A percentile compares a stretch with the other conserved stretches of the same genome.
phyloP scores from a whole-genome alignment of 1,140 invertebrate genomes.

The Leguminivora glycinivorella region DNA sequence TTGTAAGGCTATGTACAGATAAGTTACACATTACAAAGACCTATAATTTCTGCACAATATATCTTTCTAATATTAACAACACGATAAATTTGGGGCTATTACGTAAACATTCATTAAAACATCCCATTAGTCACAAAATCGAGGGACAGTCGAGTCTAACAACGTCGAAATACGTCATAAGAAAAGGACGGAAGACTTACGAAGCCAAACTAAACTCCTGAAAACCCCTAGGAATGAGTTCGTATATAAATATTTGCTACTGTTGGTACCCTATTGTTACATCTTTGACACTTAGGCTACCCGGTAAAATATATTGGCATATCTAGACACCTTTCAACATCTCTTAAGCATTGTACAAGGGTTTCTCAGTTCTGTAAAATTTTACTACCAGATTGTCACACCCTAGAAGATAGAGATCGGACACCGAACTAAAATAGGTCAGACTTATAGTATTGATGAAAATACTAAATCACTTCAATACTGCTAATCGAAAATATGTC shows the following conservation, averaged over 20 bases:
- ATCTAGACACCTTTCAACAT: conserved; percentile 49
- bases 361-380: conserved; percentile 53
- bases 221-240: conserved; percentile 51
- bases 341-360: conserved; percentile 44
- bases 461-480: conserved; percentile 64
- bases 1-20: conserved; percentile 58
- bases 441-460: conserved; percentile 60
- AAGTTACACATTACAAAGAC: conserved; percentile 34
- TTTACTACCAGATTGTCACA: conserved; percentile 29
- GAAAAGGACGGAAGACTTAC: conserved; percentile 75
- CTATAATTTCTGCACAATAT: conserved; percentile 28
- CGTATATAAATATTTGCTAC: conserved; percentile 52
- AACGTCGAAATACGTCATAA: conserved; percentile 43
- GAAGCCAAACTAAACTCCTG: conserved; percentile 59
- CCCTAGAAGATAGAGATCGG: conserved; percentile 49
- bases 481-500: conserved; percentile 72
- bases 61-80: conserved; percentile 28
- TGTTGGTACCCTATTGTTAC: conserved; percentile 74
- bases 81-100: conserved; percentile 27
- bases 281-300: conserved; percentile 71
- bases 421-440: conserved; percentile 51
- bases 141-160: conserved; percentile 15
- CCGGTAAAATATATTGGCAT: conserved; percentile 61
- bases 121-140: conserved; percentile 9
- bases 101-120: conserved; percentile 23